phyloP scores from a whole-genome alignment of 2,888 invertebrate species.

The Synergus gifuensis region DNA sequence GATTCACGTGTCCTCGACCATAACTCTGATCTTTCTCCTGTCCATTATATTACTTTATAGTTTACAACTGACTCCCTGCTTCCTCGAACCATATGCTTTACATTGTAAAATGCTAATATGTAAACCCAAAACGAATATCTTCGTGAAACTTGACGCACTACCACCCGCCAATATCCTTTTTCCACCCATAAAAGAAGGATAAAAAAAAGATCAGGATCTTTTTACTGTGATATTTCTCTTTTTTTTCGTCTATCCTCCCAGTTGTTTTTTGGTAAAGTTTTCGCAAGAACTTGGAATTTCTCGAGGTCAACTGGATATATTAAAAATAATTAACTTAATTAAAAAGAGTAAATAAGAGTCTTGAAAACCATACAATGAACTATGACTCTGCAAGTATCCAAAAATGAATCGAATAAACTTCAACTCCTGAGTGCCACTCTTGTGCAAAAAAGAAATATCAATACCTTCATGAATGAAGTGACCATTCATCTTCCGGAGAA shows the following conservation, averaged over 20 bases:
- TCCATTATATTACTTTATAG: background rate
- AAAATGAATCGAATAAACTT: background rate
- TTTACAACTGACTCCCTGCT: constrained; percentile 10
- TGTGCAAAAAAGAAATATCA: background rate
- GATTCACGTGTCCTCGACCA: constrained; percentile 51
- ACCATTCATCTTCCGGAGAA: constrained; percentile 6
- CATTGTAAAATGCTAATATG: background rate
- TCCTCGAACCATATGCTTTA: constrained; percentile 5
- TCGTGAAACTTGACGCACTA: background rate
- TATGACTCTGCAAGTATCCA: background rate
- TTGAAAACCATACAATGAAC: background rate
- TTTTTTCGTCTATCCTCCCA: too few relatives aligned
- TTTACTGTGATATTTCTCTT: too few relatives aligned
- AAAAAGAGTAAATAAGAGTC: background rate
- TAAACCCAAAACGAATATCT: constrained; percentile 16
- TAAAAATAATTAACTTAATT: too few relatives aligned
- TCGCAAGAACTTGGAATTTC: too few relatives aligned
- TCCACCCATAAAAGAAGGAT: background rate
- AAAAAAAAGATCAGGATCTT: background rate
- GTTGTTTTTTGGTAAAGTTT: too few relatives aligned
- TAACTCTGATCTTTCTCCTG: constrained; percentile 29
- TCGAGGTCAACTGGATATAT: too few relatives aligned
- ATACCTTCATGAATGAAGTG: background rate
- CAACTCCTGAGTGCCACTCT: background rate
- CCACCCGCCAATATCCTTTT: background rate